These are phyloP conservation scores for Scaptomyza reducta DNA, from an alignment of 2,888 invertebrate species.

Conservation along the genomic window DNA sequence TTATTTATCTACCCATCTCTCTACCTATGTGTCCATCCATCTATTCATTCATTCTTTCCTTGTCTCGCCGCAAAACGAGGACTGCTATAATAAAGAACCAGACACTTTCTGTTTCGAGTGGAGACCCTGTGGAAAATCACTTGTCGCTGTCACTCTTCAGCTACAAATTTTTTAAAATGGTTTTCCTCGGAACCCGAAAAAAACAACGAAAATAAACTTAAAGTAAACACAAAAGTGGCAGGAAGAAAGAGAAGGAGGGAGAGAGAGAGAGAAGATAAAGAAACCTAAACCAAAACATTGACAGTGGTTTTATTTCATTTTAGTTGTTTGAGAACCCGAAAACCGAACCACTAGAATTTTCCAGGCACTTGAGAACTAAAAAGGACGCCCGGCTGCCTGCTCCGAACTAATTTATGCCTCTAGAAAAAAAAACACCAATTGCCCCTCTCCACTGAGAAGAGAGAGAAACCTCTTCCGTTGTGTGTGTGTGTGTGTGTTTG, in stretches of 20 bases:
- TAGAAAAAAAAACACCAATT: constrained; percentile 14
- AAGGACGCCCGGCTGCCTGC: background rate
- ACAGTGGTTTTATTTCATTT: constrained; percentile 11
- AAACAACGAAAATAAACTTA: constrained; percentile 17
- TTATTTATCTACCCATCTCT: background rate
- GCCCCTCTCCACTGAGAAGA: background rate
- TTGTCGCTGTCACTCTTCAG: constrained; percentile 66
- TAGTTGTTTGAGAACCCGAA: constrained; percentile 19
- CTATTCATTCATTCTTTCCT: constrained; percentile 10
- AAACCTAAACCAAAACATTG: constrained; percentile 3
- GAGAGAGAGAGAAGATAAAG: background rate
- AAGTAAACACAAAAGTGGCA: constrained; percentile 60
- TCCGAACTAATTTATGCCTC: constrained; percentile 56
- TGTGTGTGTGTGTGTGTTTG: background rate
- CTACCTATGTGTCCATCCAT: background rate
- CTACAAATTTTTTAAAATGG: constrained; percentile 55
- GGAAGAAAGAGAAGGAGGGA: constrained; percentile 9
- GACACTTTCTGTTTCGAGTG: constrained; percentile 23
- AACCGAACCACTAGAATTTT: constrained; percentile 38
- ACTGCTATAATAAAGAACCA: constrained; percentile 31
- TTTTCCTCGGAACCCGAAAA: constrained; percentile 34
- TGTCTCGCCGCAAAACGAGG: constrained; percentile 24
- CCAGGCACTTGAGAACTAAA: background rate
- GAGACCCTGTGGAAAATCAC: constrained; percentile 48
- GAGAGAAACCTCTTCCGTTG: background rate